Evolutionary conservation across 2,113 vertebrate species (phyloP).

Genomic region (Paramormyrops kingsleyae): DNA sequence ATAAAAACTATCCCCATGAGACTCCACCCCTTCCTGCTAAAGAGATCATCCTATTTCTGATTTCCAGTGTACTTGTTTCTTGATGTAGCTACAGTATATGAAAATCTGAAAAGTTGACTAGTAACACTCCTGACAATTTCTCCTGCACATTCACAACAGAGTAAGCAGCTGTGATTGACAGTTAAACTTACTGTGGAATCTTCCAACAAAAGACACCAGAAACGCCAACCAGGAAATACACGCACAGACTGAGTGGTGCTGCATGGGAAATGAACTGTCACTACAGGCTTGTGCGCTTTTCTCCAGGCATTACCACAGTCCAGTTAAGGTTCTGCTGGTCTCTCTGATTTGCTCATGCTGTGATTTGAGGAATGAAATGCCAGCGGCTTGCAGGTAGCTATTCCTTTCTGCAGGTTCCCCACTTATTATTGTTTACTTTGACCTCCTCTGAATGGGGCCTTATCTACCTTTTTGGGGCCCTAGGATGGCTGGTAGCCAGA

Average conservation of each 20-base stretch:
- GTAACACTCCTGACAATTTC: not conserved
- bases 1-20: too few relatives aligned
- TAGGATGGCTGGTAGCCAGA: too few relatives aligned
- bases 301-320: not conserved
- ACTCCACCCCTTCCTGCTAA: too few relatives aligned
- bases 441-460: not conserved
- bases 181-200: not conserved
- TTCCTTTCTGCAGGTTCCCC: not conserved
- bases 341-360: not conserved
- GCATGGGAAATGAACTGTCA: not conserved
- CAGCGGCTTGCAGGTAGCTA: not conserved
- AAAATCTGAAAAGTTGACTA: not conserved
- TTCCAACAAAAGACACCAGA: not conserved
- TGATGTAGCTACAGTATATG: not conserved
- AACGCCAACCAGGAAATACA: not conserved
- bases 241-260: not conserved
- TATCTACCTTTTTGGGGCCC: too few relatives aligned
- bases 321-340: not conserved
- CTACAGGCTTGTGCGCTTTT: not conserved
- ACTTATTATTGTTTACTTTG: too few relatives aligned
- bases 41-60: too few relatives aligned
- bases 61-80: not conserved
- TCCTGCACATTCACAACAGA: not conserved
- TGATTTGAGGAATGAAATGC: not conserved
- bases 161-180: not conserved